Base-by-base conservation (phyloP, 2,113 vertebrate species). In the Pogonocichla stellata region DNA sequence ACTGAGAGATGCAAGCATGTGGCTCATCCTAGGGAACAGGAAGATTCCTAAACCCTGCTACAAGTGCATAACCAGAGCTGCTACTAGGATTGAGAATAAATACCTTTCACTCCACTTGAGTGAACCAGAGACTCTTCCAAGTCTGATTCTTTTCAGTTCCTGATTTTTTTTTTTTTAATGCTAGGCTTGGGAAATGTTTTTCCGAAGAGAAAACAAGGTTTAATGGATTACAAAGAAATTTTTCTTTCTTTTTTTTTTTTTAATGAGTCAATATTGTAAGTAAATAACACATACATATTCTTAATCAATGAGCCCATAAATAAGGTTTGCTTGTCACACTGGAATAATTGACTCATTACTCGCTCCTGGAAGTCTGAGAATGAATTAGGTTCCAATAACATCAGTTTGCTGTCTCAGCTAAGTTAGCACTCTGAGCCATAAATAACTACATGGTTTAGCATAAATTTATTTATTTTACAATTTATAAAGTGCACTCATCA, bases 381-480 rank as follows among this genome's bases (percentile, higher is more conserved):
- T 92, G 78, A 95, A 95, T 96, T 96, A 88, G 65, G 54, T 92
- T 92, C 80, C 90, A 84, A 88, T 92, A 97, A 73, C 71, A 93
- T 90, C 61, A 33, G 61, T 90, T 86, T 97, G 95, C 95, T 97
- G 78, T 84, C 90, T 97, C 96, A 95, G 95, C 93, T 95, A 96
- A 91, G 80, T 94, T 96, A 66, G 26, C 22, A 38, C 33, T 89
- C 69, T 81, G 33, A 73, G 40, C 72, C 88, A 88, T 95, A 95
- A 97, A 96, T 95, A 97, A 94, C 78, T 69, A 72, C 64, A 69
- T 61, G 47, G 43, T 91, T 97, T 94, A 97, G 69, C 96, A 97
- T 86, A 90, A 94, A 90, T 74, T 50, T 94, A 91, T 96, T 96
- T 95, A 86, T 97, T 95, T 92, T 93, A 70, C 67, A 91, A 61